Base-by-base conservation (phyloP, 2,888 invertebrate species). In the Amiota minor region DNA sequence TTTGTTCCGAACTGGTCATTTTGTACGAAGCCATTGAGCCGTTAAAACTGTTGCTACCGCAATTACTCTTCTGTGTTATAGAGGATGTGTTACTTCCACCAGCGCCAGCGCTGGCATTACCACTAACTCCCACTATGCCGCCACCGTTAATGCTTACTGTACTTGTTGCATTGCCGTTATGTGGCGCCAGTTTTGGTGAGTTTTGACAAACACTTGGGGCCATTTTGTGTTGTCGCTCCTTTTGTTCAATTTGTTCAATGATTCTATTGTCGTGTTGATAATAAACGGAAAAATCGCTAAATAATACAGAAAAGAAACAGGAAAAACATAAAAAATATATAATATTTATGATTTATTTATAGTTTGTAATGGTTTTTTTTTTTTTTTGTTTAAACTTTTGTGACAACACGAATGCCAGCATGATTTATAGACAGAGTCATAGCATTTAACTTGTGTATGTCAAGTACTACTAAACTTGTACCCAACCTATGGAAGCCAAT, bases 151-250 rank as follows among this genome's bases (percentile, higher is more conserved):
- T 61, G 59, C 53, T 53, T 9, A n/a, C 53, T 53, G 53, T 53
- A n/a, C 56, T 47, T 14, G 69, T 70, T 46, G 75, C 62, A 20
- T 72, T 59, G 4, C 77, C 77, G 49, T 78, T 81, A 71, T 80
- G 83, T 67, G 83, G 80, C 74, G 85, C 79, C 79, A 88, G 73
- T 79, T 84, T 86, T 61, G 88, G 86, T 75, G 88, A 86, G 65
- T 86, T 87, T 76, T 89, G 87, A 81, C 89, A 89, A 77, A 89
- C 88, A 81, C 90, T 92, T 72, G 92, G 92, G 75, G 91, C 90
- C 92, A 92, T 92, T 78, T 88, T 90, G 82, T 89, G 89, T 75
- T 62, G 56, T 11, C 67, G 70, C 12, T 72, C 11, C 14, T 55
- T 70, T 14, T 76, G 79, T 61, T 35, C 74, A 78, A 69, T 70